Conservation (phyloP, 2,888 invertebrate species). For the Cordilura impudica region DNA sequence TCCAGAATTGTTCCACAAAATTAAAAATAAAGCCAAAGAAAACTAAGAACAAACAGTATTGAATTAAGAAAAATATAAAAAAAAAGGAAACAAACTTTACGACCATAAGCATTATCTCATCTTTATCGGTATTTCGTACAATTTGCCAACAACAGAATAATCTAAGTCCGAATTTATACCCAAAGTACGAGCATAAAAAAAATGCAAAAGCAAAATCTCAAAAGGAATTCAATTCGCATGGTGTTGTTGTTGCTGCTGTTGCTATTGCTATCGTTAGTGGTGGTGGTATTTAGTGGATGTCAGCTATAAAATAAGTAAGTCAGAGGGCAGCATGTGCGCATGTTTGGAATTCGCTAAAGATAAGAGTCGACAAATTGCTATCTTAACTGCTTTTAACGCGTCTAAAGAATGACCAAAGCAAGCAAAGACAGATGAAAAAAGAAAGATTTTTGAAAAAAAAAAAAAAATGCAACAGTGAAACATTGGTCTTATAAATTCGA, state of each 20-base stretch:
- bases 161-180: conserved; percentile 59
- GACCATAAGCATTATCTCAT: conserved; percentile 62
- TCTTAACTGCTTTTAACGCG: conserved; percentile 63
- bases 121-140: conserved; percentile 63
- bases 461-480: not conserved
- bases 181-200: conserved; percentile 3
- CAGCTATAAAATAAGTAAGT: conserved; percentile 62
- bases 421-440: conserved; percentile 1
- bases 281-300: conserved; percentile 54
- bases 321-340: conserved; percentile 62
- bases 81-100: conserved; percentile 61
- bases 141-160: conserved; percentile 58
- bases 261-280: not conserved
- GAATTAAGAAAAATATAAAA: conserved; percentile 18
- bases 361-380: conserved; percentile 63
- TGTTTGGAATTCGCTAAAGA: conserved; percentile 62
- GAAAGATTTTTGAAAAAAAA: conserved; percentile 2
- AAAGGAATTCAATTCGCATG: not conserved
- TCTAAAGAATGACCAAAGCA: conserved; percentile 58
- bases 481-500: conserved; percentile 33
- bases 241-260: conserved; percentile 1
- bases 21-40: conserved; percentile 6
- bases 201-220: not conserved
- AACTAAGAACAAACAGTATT: conserved; percentile 18
- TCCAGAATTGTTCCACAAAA: conserved; percentile 33